phyloP scores from a whole-genome alignment of 35 echinoderm and acorn worm species.

The Eucidaris tribuloides region DNA sequence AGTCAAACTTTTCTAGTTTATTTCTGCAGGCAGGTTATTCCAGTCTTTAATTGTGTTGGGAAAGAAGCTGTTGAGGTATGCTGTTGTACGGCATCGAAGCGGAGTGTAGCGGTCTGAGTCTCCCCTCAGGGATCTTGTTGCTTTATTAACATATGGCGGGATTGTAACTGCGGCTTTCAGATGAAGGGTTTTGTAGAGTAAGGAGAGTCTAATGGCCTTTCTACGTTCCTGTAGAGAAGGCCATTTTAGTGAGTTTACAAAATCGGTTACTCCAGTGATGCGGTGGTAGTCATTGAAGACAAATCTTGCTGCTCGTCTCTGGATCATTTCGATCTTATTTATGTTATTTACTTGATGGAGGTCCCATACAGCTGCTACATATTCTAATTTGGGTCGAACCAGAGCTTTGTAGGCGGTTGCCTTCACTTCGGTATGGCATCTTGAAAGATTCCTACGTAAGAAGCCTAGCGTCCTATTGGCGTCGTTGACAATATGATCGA shows the following conservation, averaged over 20 bases:
- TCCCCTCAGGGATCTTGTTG: too few species aligned
- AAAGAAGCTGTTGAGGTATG: too few species aligned
- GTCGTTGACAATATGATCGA: background rate
- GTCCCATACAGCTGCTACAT: conserved; percentile 23
- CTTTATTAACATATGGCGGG: background rate
- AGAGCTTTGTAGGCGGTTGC: conserved; percentile 18
- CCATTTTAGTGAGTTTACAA: background rate
- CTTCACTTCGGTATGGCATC: background rate
- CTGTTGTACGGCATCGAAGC: too few species aligned
- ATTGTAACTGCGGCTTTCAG: background rate
- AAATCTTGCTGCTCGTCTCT: conserved; percentile 8
- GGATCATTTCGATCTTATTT: conserved; percentile 21
- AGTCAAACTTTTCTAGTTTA: too few species aligned
- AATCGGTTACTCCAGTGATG: background rate
- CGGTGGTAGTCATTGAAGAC: background rate
- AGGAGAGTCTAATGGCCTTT: background rate
- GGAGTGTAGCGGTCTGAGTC: too few species aligned
- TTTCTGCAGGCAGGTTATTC: too few species aligned
- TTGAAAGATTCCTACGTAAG: conserved; percentile 32
- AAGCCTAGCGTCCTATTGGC: conserved; percentile 6
- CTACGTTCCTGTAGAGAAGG: background rate
- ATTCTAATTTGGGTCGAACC: conserved; percentile 53
- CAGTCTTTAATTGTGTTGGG: too few species aligned
- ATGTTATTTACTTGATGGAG: background rate
- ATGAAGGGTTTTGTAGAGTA: background rate